These are phyloP conservation scores for Bostrychus sinensis DNA, from an alignment of 2,113 vertebrate genomes.

Conservation along the genomic window DNA sequence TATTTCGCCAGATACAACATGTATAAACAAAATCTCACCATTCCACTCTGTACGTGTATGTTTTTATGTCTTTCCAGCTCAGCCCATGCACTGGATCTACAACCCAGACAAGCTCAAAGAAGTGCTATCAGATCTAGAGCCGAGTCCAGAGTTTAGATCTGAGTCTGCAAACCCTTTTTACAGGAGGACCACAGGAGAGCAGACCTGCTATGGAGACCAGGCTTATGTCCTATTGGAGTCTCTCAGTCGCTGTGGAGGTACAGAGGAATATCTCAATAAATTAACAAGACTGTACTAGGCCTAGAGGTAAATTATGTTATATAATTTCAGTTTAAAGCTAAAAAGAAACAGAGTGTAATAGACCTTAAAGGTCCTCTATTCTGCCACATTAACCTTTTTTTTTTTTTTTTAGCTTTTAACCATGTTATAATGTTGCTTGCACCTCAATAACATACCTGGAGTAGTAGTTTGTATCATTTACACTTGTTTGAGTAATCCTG, in stretches of 20 bases:
- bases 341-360: too few relatives aligned
- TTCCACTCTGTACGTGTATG: constrained; percentile 5
- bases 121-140: constrained; percentile 67
- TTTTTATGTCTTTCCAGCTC: constrained; percentile 54
- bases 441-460: too few relatives aligned
- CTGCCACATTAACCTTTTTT: too few relatives aligned
- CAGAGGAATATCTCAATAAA: not conserved
- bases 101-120: constrained; percentile 57
- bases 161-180: constrained; percentile 78
- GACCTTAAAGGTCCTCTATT: too few relatives aligned
- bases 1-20: not conserved
- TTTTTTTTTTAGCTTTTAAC: too few relatives aligned
- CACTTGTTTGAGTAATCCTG: too few relatives aligned
- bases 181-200: constrained; percentile 66
- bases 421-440: too few relatives aligned
- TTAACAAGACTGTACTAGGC: not conserved
- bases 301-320: too few relatives aligned
- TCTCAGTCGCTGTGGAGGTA: constrained; percentile 73
- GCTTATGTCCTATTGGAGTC: constrained; percentile 75
- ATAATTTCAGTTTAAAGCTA: too few relatives aligned
- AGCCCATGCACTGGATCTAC: constrained; percentile 81
- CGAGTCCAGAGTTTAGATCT: constrained; percentile 71
- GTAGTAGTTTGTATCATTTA: too few relatives aligned
- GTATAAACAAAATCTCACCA: not conserved
- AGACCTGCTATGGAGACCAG: constrained; percentile 80